Percentiles rank a stretch among this genome's conserved stretches.
phyloP scores from a whole-genome alignment of 2,888 invertebrate species.

The Steinernema carpocapsae region DNA sequence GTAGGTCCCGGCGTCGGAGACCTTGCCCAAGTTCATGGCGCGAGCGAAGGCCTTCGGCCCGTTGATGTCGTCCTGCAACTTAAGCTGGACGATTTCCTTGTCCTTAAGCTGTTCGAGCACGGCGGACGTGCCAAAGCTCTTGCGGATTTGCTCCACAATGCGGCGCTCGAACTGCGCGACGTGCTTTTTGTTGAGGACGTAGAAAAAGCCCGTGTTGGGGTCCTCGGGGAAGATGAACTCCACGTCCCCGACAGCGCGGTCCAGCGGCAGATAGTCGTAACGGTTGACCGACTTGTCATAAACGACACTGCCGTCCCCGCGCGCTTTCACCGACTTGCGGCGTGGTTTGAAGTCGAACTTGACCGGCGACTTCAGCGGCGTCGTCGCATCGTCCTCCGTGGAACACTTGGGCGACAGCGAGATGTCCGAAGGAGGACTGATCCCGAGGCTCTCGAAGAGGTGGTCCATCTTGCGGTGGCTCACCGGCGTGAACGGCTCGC shows the following conservation, averaged over 20 bases:
- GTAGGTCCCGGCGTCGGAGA: neutral
- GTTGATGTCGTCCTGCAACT: neutral
- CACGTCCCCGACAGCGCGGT: neutral
- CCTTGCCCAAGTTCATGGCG: neutral
- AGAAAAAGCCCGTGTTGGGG: neutral
- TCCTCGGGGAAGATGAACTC: constrained; percentile 21
- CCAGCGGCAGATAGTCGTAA: constrained; percentile 1
- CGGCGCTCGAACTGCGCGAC: constrained; percentile 15
- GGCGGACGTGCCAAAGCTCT: neutral
- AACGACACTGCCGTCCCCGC: neutral
- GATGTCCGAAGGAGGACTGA: neutral
- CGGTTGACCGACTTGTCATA: constrained; percentile 25
- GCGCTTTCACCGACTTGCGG: constrained; percentile 5
- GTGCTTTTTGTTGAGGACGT: constrained; percentile 25
- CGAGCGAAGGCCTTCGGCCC: constrained; percentile 5
- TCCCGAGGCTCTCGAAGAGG: neutral
- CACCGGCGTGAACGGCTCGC: neutral
- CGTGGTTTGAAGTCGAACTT: neutral
- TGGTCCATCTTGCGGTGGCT: neutral
- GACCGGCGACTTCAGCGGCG: constrained; percentile 7
- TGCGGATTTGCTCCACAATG: constrained; percentile 23
- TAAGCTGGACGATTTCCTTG: constrained; percentile 7
- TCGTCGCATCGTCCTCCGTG: neutral
- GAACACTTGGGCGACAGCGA: neutral
- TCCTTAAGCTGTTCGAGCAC: neutral